These are phyloP conservation scores for Bombus waltoni DNA, from an alignment of 1,140 invertebrate genomes.

Conservation along the genomic window DNA sequence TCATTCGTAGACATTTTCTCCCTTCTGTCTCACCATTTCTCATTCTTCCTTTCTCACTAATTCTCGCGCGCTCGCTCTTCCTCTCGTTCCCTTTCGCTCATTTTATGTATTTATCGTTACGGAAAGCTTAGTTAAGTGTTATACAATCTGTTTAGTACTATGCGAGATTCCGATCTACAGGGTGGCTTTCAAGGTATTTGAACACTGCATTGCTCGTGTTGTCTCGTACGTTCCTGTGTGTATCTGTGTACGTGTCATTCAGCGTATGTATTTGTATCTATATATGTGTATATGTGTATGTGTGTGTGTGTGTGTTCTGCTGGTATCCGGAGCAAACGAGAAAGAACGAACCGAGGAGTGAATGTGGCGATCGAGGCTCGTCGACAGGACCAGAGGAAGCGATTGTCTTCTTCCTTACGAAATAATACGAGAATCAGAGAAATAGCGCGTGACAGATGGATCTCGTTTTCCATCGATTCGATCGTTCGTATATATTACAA, in stretches of 20 bases:
- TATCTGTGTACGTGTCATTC: constrained; percentile 11
- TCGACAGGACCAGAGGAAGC: constrained; percentile 42
- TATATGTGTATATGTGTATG: background rate
- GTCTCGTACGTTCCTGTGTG: constrained; percentile 32
- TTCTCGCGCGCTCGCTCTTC: constrained; percentile 30
- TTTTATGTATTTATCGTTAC: constrained; percentile 55
- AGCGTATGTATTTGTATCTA: background rate
- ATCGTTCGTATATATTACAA: background rate
- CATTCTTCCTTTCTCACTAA: constrained; percentile 4
- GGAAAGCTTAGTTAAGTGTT: constrained; percentile 67
- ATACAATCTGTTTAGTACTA: constrained; percentile 67
- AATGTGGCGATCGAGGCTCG: constrained; percentile 46
- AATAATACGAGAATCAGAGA: background rate
- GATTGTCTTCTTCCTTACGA: background rate
- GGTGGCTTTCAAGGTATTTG: constrained; percentile 62
- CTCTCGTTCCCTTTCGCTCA: constrained; percentile 47
- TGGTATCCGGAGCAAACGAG: constrained; percentile 50
- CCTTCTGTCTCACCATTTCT: constrained; percentile 35
- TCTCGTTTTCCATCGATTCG: background rate
- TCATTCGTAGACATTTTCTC: background rate
- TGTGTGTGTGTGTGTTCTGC: constrained; percentile 14
- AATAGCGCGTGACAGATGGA: background rate
- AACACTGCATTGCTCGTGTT: constrained; percentile 56
- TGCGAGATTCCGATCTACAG: constrained; percentile 67
- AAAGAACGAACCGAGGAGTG: constrained; percentile 49